phyloP scores from a whole-genome alignment of 2,797 vertebrate genomes.

The Heteromormyrus szaboi region DNA sequence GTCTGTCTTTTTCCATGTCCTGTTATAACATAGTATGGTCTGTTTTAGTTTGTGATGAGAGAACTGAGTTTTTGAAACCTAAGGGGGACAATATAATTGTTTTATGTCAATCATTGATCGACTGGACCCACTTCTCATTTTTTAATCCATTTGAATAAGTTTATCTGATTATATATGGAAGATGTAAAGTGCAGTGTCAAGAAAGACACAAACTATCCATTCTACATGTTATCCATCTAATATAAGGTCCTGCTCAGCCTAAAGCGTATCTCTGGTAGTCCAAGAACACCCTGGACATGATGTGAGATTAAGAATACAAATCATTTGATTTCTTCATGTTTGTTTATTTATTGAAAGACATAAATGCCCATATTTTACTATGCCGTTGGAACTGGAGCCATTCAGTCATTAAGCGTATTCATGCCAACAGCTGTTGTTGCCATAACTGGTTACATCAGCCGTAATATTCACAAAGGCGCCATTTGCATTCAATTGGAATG shows the following conservation, averaged over 20 bases:
- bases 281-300: neutral
- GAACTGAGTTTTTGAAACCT: neutral
- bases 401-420: neutral
- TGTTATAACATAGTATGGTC: neutral
- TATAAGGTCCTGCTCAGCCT: neutral
- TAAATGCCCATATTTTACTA: neutral
- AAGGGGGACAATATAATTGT: neutral
- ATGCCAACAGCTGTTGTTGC: slow-evolving; percentile 17
- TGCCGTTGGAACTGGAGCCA: neutral
- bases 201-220: neutral
- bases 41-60: neutral
- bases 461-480: neutral
- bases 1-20: neutral
- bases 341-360: neutral
- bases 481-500: neutral
- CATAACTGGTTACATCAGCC: slow-evolving; percentile 9
- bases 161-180: neutral
- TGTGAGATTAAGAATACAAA: neutral
- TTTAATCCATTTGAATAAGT: neutral
- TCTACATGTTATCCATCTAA: neutral
- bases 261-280: neutral
- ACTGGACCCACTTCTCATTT: neutral
- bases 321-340: neutral
- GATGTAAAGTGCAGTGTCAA: neutral
- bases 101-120: neutral